phyloP scores from a whole-genome alignment of 1,140 invertebrate species.

The Drosophila fuyamai region DNA sequence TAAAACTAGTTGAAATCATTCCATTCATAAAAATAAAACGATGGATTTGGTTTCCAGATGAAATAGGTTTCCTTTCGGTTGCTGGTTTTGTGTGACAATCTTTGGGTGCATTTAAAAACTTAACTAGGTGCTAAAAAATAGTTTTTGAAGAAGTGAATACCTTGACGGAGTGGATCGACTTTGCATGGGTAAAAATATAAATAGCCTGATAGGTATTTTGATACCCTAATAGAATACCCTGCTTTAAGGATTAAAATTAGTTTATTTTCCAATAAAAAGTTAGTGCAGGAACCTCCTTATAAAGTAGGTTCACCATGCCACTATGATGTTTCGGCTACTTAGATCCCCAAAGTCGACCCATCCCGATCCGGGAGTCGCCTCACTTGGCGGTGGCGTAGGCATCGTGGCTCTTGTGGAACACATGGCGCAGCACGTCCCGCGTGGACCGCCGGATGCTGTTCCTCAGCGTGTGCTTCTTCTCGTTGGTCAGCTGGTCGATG shows the following conservation, averaged over 20 bases:
- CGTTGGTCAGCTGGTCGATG: conserved; percentile 74
- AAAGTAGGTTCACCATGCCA: too few relatives aligned
- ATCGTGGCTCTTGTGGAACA: conserved; percentile 81
- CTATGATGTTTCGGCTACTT: neutral
- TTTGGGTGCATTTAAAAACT: conserved; percentile 59
- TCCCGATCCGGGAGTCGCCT: neutral
- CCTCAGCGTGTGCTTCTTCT: conserved; percentile 73
- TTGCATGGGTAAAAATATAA: neutral
- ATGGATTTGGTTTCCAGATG: neutral
- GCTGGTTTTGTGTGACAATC: conserved; percentile 50
- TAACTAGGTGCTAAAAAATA: conserved; percentile 21
- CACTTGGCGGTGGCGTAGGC: conserved; percentile 69
- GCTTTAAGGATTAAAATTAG: too few relatives aligned
- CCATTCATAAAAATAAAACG: conserved; percentile 5
- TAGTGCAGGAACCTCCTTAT: too few relatives aligned
- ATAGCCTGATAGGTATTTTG: too few relatives aligned
- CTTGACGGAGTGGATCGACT: neutral
- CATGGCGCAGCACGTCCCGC: conserved; percentile 74
- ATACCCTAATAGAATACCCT: too few relatives aligned
- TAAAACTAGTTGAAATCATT: conserved; percentile 9
- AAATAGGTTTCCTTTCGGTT: conserved; percentile 13
- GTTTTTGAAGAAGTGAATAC: neutral
- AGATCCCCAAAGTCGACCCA: neutral
- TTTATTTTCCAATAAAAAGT: too few relatives aligned
- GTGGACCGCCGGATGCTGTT: conserved; percentile 79